These are phyloP conservation scores for Berghia stephanieae DNA, from an alignment of 1,140 invertebrate species.

Conservation along the genomic window DNA sequence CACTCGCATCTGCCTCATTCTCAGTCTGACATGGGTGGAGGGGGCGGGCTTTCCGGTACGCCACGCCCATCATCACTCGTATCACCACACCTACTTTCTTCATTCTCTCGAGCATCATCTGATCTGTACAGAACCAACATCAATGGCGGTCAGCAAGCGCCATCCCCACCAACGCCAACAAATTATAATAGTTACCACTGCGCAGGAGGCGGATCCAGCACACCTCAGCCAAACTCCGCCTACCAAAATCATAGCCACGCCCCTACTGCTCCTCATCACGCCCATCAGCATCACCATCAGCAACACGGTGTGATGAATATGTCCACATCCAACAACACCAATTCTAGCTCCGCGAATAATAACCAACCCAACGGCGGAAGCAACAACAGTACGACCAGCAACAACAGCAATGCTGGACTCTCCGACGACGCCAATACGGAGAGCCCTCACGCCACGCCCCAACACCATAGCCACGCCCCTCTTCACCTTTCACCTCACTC, in stretches of 20 bases:
- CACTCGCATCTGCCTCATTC: conserved; percentile 41
- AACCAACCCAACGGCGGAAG: conserved; percentile 26
- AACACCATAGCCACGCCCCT: conserved; percentile 46
- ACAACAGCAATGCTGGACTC: conserved; percentile 32
- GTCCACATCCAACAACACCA: conserved; percentile 35
- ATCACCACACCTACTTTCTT: conserved; percentile 52
- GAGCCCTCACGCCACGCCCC: conserved; percentile 45
- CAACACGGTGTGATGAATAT: conserved; percentile 39
- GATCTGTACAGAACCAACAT: conserved; percentile 51
- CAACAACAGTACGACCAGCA: conserved; percentile 36
- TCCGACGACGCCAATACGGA: conserved; percentile 37
- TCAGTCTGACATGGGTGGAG: conserved; percentile 45
- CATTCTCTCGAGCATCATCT: conserved; percentile 46
- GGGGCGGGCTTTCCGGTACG: conserved; percentile 43
- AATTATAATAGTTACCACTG: too few relatives aligned
- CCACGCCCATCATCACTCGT: conserved; percentile 45
- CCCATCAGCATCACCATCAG: conserved; percentile 23
- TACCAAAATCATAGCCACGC: too few relatives aligned
- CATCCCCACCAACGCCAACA: background rate
- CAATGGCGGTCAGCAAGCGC: conserved; percentile 24
- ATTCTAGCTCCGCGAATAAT: conserved; percentile 33
- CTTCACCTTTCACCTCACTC: conserved; percentile 30
- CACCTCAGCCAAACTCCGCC: too few relatives aligned
- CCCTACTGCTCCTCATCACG: too few relatives aligned
- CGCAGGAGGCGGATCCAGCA: too few relatives aligned